These are phyloP conservation scores for Hylia prasina DNA, from an alignment of 2,113 vertebrate genomes.

Conservation along the genomic window DNA sequence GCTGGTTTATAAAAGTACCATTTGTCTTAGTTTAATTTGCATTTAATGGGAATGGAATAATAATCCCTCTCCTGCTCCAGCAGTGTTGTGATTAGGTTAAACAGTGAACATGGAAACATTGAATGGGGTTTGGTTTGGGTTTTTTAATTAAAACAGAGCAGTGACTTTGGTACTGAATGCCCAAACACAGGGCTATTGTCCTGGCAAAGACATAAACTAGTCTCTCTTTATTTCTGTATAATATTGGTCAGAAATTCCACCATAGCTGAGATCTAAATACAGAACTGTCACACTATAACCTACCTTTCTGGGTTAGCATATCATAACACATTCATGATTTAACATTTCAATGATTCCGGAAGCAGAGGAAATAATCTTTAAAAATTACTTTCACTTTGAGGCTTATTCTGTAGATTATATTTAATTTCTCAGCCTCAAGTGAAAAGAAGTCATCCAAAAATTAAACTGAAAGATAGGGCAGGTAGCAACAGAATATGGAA, in stretches of 20 bases:
- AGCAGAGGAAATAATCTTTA: background rate
- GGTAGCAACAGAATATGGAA: background rate
- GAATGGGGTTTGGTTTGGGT: background rate
- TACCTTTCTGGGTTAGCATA: background rate
- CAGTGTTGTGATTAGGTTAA: background rate
- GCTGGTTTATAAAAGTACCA: background rate
- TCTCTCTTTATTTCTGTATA: background rate
- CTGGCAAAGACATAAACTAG: background rate
- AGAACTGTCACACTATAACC: background rate
- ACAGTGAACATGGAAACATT: background rate
- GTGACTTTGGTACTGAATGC: background rate
- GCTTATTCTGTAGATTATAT: background rate
- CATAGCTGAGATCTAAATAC: background rate
- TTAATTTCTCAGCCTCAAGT: background rate
- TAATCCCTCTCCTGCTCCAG: background rate
- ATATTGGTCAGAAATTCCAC: background rate
- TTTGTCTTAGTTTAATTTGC: background rate
- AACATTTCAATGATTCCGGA: background rate
- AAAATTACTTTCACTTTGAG: background rate
- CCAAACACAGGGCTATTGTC: background rate
- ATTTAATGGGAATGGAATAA: constrained; percentile 3
- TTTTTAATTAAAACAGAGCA: background rate
- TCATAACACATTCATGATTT: background rate
- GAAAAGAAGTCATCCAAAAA: background rate
- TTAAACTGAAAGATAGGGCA: background rate